phyloP scores from a whole-genome alignment of 1,140 invertebrate genomes.

The Drosophila dunni region DNA sequence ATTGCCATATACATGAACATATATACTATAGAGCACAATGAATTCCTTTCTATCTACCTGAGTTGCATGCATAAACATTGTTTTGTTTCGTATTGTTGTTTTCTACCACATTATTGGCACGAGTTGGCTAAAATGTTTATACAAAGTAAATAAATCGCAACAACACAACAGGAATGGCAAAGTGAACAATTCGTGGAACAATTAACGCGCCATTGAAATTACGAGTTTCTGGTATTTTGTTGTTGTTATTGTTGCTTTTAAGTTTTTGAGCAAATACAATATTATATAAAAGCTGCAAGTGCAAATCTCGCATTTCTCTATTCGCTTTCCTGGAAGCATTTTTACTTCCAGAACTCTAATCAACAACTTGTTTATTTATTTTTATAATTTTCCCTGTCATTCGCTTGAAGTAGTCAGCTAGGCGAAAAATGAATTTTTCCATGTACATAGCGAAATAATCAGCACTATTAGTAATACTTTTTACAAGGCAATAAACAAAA shows the following conservation, averaged over 20 bases:
- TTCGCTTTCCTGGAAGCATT: conserved; percentile 62
- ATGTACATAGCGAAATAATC: conserved; percentile 5
- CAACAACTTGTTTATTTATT: conserved; percentile 24
- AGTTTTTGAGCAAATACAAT: conserved; percentile 21
- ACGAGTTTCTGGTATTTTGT: conserved; percentile 19
- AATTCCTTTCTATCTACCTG: conserved; percentile 50
- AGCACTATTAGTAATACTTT: conserved; percentile 4
- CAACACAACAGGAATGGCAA: not conserved
- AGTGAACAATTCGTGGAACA: conserved; percentile 61
- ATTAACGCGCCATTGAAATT: conserved; percentile 63
- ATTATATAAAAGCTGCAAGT: conserved; percentile 41
- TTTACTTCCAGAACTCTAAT: conserved; percentile 19
- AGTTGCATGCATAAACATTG: conserved; percentile 32
- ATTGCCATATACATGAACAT: conserved; percentile 25
- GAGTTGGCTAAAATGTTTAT: conserved; percentile 56
- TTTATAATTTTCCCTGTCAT: conserved; percentile 28
- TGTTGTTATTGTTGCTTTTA: conserved; percentile 13
- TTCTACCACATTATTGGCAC: conserved; percentile 51
- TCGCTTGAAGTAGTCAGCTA: conserved; percentile 32
- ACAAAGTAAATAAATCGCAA: conserved; percentile 25
- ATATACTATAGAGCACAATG: conserved; percentile 29
- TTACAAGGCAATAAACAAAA: not conserved
- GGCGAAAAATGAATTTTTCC: conserved; percentile 21
- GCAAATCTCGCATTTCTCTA: conserved; percentile 68
- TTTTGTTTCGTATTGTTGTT: not conserved